These are phyloP conservation scores for Actinia tenebrosa DNA, from an alignment of 64 coral and sea anemone genomes.

Conservation along the genomic window DNA sequence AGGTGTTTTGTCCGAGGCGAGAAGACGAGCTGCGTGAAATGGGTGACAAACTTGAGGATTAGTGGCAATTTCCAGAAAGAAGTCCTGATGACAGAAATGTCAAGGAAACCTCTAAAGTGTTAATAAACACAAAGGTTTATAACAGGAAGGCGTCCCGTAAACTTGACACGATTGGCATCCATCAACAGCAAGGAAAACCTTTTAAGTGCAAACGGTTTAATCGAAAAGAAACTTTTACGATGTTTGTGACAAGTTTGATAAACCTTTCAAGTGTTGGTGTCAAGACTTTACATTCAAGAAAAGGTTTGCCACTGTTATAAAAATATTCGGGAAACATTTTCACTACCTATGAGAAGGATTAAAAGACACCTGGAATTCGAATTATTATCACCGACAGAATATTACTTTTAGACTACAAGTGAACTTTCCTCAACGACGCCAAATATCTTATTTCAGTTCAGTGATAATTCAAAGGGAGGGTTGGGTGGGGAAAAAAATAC, in stretches of 20 bases:
- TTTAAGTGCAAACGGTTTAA: constrained; percentile 9
- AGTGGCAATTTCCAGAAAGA: not conserved
- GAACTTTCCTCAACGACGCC: not conserved
- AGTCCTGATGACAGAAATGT: not conserved
- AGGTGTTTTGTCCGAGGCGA: not conserved
- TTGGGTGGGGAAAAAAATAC: not conserved
- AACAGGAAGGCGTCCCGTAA: constrained; percentile 10
- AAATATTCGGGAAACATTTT: not conserved
- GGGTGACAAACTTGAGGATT: constrained; percentile 4
- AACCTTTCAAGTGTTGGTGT: constrained; percentile 6
- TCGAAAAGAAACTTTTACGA: not conserved
- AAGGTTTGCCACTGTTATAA: not conserved
- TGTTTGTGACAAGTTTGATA: not conserved
- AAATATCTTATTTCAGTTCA: not conserved
- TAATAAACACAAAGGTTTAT: constrained; percentile 8
- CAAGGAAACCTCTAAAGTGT: constrained; percentile 9
- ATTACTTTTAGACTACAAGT: not conserved
- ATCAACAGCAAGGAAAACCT: constrained; percentile 4
- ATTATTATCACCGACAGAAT: not conserved
- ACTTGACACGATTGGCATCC: not conserved
- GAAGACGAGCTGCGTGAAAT: not conserved
- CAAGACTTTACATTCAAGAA: not conserved
- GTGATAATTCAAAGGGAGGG: not conserved
- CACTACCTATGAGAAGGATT: not conserved
- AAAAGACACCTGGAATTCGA: not conserved